Evolutionary conservation across 1,140 invertebrate species (phyloP), one percentile per base, ranked within the genome.

Genomic region (Brachionus asplanchnoidis): DNA sequence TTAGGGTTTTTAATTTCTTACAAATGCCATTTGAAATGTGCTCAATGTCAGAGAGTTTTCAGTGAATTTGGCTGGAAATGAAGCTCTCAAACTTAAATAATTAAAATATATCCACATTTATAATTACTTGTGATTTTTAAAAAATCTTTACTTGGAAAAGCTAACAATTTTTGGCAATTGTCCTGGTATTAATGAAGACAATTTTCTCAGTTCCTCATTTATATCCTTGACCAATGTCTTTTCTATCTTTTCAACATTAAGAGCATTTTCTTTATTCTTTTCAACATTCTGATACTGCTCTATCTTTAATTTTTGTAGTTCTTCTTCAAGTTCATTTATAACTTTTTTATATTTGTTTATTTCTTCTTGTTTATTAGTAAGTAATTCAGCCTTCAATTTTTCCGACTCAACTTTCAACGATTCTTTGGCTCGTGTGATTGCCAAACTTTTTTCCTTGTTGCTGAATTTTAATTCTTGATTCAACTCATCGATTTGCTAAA

Each of bases 281-380:
- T 82, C 79, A 1, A 26, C 12, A 60, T 42, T 68, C 36, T 68
- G 28, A 23, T 65, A 26, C 28, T 82, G 79, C 36, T 60, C 79
- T 36, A 82, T 40, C 53, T 82, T 82, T 26, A 82, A 5, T 46
- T 36, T 60, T 3, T 42, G 28, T 12, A 82, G 8, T 82, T 82
- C 79, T 6, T 82, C 79, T 82, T 82, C 79, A 23, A 82, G n/a
- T 12, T 82, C 79, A 23, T 46, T 82, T 2, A 82, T 82, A 1
- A 60, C 26, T 46, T 82, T 82, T 82, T 66, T 82, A n/a, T 28
- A 42, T 20, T 56, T 40, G 40, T 60, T 68, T 40, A 42, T 65
- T 68, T 82, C 79, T 65, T 82, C 79, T 68, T 82, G 79, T 14
- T 82, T 82, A 20, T 82, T 40, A 9, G 66, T 68, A 11, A 60